Base-by-base conservation (phyloP, 2,113 vertebrate species). In the Mesembrinibis cayennensis region DNA sequence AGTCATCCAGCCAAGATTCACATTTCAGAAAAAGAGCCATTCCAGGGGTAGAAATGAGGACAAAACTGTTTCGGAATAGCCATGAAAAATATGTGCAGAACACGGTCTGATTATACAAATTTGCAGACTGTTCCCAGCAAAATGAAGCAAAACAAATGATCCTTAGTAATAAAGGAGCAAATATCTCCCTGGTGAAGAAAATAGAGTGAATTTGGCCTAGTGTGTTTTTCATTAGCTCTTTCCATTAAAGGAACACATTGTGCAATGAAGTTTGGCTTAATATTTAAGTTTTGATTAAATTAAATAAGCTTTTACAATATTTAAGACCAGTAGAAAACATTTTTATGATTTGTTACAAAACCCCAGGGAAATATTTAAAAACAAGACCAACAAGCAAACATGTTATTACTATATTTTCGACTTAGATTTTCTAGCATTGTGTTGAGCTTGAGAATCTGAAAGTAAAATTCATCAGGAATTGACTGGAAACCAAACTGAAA, bases 321-420 rank as follows among this genome's bases (percentile, higher is more conserved):
- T 94, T 97, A 97, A 97, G 81, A 97, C 94, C 89, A 82, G 96
- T 95, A 97, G 95, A 97, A 97, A 95, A 93, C 29, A 77, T 93
- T 95, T 93, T 69, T 90, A 87, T 94, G 53, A 91, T 94, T 94
- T 95, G 84, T 93, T 93, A 95, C 94, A 95, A 95, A 87, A 86
- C 82, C 71, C 16, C 4, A 45, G 78, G 74, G 96, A 96, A 87
- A 83, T 91, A 73, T 90, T 93, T 90, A 67, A 94, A 93, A 95
- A 73, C 62, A 91, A 93, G 81, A 70, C 20, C 53, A 90, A 87
- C 74, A 90, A 94, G 73, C 58, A 95, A 94, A 93, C 32, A 70
- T 78, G 17, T 77, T 89, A 89, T 88, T 93, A 89, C 50, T 55
- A 32, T 94, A 80, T 95, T 97, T 95, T 95, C 66, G 78, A 36